These are phyloP conservation scores for Spodoptera littoralis DNA, from an alignment of 2,888 invertebrate species.

Conservation along the genomic window DNA sequence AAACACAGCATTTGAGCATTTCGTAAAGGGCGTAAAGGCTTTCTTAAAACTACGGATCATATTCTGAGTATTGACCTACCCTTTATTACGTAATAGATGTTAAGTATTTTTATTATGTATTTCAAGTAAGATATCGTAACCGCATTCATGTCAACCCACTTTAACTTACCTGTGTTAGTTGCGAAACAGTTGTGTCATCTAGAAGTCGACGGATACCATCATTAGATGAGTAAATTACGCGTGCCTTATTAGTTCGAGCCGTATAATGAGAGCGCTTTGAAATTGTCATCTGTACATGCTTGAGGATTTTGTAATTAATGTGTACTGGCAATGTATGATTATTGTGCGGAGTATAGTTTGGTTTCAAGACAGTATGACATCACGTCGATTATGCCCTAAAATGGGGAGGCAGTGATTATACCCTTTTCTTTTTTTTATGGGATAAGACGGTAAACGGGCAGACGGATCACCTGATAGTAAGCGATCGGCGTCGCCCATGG, in stretches of 20 bases:
- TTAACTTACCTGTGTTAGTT: constrained; percentile 20
- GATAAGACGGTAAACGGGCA: too few species aligned
- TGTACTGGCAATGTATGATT: constrained; percentile 14
- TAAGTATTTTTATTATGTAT: constrained; percentile 19
- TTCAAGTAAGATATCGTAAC: constrained; percentile 16
- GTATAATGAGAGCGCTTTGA: constrained; percentile 37
- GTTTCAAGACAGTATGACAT: too few species aligned
- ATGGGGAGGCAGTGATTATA: too few species aligned
- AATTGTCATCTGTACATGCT: constrained; percentile 13
- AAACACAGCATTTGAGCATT: constrained; percentile 31
- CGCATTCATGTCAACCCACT: constrained; percentile 30
- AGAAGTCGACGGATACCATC: constrained; percentile 20
- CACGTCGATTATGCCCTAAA: too few species aligned
- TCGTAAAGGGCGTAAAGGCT: constrained; percentile 34
- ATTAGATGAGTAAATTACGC: constrained; percentile 45
- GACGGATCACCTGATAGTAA: too few species aligned
- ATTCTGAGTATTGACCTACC: constrained; percentile 3
- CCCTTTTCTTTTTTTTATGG: too few species aligned
- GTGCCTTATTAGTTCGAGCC: constrained; percentile 43
- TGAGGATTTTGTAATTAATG: constrained; percentile 3
- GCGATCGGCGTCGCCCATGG: too few species aligned
- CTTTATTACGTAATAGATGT: constrained; percentile 31
- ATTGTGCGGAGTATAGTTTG: constrained; percentile 2
- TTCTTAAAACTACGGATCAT: constrained; percentile 20
- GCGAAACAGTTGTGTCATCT: constrained; percentile 46